Evolutionary conservation across 2,888 invertebrate genomes (phyloP).

Genomic region (Luperina testacea): DNA sequence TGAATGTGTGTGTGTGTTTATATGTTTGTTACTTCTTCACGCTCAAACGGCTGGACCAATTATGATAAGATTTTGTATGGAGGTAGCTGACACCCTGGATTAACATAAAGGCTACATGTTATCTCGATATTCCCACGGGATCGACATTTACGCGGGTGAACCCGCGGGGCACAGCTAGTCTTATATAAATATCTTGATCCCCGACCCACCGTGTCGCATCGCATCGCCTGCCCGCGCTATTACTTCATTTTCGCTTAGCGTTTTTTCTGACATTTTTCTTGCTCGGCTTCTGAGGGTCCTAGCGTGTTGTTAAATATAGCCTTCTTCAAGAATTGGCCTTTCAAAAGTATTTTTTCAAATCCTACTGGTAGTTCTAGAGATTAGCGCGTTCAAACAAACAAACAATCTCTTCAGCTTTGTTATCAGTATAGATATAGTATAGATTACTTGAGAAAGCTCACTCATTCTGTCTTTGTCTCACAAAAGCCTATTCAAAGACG

Average conservation of each 20-base stretch:
- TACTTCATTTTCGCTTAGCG: not conserved
- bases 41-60: too few species aligned
- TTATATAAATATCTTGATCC: not conserved
- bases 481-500: conserved; percentile 31
- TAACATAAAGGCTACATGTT: too few species aligned
- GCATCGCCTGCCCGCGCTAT: too few species aligned
- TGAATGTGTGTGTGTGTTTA: too few species aligned
- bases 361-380: not conserved
- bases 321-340: not conserved
- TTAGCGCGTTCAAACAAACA: not conserved
- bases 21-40: too few species aligned
- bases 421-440: not conserved
- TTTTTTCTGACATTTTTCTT: not conserved
- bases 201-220: not conserved
- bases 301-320: not conserved
- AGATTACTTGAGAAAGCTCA: conserved; percentile 10
- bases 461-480: conserved; percentile 12
- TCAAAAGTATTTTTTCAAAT: not conserved
- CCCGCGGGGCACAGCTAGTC: too few species aligned
- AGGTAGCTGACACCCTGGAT: too few species aligned
- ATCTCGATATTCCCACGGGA: too few species aligned
- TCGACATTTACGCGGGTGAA: too few species aligned
- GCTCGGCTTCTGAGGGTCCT: not conserved
- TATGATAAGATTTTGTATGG: too few species aligned
- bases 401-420: not conserved